Conservation (phyloP, 2,797 vertebrate genomes). For the Gastrophryne carolinensis region DNA sequence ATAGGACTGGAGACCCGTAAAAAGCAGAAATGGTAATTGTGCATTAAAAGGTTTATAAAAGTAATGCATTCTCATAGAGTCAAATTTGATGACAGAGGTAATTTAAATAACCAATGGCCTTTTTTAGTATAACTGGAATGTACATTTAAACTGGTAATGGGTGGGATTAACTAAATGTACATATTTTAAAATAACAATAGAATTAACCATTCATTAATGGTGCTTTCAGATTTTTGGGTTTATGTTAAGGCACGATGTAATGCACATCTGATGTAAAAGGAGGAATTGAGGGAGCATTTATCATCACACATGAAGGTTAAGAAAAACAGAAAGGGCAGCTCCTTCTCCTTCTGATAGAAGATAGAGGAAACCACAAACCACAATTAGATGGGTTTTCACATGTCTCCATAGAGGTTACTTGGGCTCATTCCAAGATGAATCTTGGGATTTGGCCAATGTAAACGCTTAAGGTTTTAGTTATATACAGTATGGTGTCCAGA, state of each 20-base stretch:
- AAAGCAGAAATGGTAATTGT: too few relatives aligned
- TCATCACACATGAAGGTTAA: slow-evolving; percentile 49
- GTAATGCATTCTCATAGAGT: too few relatives aligned
- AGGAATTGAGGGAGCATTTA: slow-evolving; percentile 34
- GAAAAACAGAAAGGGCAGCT: slow-evolving; percentile 48
- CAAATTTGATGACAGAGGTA: too few relatives aligned
- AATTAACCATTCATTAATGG: not conserved
- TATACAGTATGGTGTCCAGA: not conserved
- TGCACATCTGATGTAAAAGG: slow-evolving; percentile 25
- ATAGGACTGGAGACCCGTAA: too few relatives aligned
- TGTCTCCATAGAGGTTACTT: slow-evolving; percentile 34
- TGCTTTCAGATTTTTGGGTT: slow-evolving; percentile 13
- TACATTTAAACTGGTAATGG: too few relatives aligned
- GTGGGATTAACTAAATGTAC: too few relatives aligned
- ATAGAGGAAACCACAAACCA: slow-evolving; percentile 49
- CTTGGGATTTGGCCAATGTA: slow-evolving; percentile 34
- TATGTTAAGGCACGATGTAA: slow-evolving; percentile 18
- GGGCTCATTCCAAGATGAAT: slow-evolving; percentile 33
- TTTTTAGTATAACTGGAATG: too few relatives aligned
- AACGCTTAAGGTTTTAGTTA: slow-evolving; percentile 14
- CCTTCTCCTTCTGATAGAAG: slow-evolving; percentile 37
- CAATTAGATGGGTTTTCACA: slow-evolving; percentile 36
- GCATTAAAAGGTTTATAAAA: too few relatives aligned
- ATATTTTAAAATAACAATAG: not conserved
- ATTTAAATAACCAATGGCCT: too few relatives aligned